phyloP scores from a whole-genome alignment of 2,113 vertebrate species.

The Syngnathus scovelli region DNA sequence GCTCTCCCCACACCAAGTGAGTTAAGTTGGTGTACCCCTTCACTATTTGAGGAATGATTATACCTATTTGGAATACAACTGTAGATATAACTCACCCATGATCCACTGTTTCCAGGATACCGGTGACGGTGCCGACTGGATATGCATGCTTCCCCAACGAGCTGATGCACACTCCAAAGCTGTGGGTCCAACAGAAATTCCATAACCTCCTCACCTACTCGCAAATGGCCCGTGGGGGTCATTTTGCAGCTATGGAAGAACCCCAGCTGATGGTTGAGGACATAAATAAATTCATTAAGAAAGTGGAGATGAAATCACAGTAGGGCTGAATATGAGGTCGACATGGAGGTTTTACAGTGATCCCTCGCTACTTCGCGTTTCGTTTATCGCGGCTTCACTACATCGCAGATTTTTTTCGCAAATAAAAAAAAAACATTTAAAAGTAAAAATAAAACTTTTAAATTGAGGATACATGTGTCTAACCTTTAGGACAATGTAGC shows the following conservation, averaged over 20 bases:
- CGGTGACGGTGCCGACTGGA: slow-evolving; percentile 70
- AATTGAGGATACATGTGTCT: no score
- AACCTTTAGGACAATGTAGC: no score
- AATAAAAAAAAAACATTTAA: no score
- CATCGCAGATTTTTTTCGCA: no score
- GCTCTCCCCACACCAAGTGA: slow-evolving; percentile 58
- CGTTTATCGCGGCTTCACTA: no score
- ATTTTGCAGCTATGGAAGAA: slow-evolving; percentile 85
- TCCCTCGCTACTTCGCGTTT: no score
- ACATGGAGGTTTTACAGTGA: background rate
- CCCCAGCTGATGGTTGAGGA: slow-evolving; percentile 79
- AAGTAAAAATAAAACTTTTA: no score
- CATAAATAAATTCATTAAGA: slow-evolving; percentile 74
- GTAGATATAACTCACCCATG: background rate
- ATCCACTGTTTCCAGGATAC: slow-evolving; percentile 49
- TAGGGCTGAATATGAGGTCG: background rate
- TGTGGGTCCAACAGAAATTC: slow-evolving; percentile 72
- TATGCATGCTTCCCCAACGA: slow-evolving; percentile 80
- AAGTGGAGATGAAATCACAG: slow-evolving; percentile 62
- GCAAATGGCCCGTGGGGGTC: slow-evolving; percentile 75
- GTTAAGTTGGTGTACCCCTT: background rate
- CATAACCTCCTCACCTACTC: slow-evolving; percentile 67
- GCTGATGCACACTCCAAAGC: slow-evolving; percentile 63
- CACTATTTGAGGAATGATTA: no score
- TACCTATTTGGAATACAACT: no score